A percentile compares a stretch with the other conserved stretches of the same genome.
Evolutionary conservation across 1,140 invertebrate species (phyloP).

Genomic region (Drosophila orena): DNA sequence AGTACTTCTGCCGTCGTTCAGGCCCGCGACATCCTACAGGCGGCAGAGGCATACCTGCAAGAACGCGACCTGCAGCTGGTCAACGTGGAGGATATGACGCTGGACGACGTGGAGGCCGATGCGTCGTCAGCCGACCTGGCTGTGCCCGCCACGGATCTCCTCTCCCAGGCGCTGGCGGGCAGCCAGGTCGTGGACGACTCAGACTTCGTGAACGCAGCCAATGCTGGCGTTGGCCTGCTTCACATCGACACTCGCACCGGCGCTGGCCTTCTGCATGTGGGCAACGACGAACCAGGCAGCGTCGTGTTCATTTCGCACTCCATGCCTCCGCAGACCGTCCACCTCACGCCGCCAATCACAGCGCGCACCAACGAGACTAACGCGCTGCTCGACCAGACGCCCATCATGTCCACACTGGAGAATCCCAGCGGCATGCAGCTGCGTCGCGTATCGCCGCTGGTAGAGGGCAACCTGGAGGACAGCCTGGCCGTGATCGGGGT

Average conservation of each 20-base stretch:
- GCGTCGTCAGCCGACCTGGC: neutral
- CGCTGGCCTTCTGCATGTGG: neutral
- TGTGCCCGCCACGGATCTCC: conserved; percentile 86
- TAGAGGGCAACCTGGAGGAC: conserved; percentile 85
- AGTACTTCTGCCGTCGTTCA: conserved; percentile 33
- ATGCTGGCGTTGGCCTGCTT: conserved; percentile 54
- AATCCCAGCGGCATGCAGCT: conserved; percentile 85
- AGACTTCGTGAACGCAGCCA: conserved; percentile 34
- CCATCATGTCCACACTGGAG: conserved; percentile 92
- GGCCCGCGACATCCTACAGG: conserved; percentile 57
- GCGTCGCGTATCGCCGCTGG: conserved; percentile 45
- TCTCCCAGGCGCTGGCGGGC: conserved; percentile 89
- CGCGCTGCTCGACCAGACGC: conserved; percentile 89
- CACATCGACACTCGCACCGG: conserved; percentile 61
- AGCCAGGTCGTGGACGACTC: conserved; percentile 41
- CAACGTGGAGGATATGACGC: conserved; percentile 52
- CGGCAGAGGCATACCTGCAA: conserved; percentile 67
- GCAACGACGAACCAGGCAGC: conserved; percentile 4
- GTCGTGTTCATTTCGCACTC: conserved; percentile 36
- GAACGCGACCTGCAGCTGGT: conserved; percentile 67
- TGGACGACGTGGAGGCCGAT: conserved; percentile 27
- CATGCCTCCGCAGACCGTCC: conserved; percentile 29
- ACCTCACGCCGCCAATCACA: conserved; percentile 67
- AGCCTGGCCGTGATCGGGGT: conserved; percentile 87
- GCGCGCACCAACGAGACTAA: conserved; percentile 88